Percentiles rank a stretch among this genome's conserved stretches.
Conservation (phyloP, 2,888 invertebrate genomes). For the Helleia helle region DNA sequence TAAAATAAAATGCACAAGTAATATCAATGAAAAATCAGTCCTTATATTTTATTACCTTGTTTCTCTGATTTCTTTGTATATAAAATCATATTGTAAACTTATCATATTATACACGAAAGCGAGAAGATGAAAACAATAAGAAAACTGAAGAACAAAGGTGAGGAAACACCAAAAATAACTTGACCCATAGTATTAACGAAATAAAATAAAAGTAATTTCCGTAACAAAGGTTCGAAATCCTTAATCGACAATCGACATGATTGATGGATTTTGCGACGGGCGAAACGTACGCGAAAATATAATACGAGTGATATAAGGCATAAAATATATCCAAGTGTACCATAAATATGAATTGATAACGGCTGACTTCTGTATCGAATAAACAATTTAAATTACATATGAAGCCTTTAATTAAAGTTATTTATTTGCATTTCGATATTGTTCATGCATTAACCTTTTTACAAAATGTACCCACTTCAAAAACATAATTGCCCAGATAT, state of each 20-base stretch:
- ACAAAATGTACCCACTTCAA: too few relatives aligned
- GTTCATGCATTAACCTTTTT: background rate
- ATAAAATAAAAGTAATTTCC: constrained; percentile 14
- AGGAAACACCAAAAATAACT: background rate
- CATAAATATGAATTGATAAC: constrained; percentile 12
- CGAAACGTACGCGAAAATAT: constrained; percentile 9
- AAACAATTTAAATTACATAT: constrained; percentile 7
- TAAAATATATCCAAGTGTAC: constrained; percentile 5
- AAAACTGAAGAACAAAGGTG: background rate
- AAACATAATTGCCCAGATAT: too few relatives aligned
- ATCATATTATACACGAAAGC: background rate
- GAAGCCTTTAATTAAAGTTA: constrained; percentile 3
- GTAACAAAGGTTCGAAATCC: constrained; percentile 15
- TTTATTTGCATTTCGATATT: constrained; percentile 4
- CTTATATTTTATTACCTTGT: too few relatives aligned
- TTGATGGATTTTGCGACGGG: constrained; percentile 17
- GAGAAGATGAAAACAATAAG: background rate
- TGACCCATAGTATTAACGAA: background rate
- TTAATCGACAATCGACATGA: constrained; percentile 18
- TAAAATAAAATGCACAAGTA: too few relatives aligned
- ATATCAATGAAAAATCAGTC: too few relatives aligned
- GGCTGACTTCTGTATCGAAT: constrained; percentile 9
- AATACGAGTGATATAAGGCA: background rate
- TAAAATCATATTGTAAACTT: too few relatives aligned
- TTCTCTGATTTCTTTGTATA: too few relatives aligned